Evolutionary conservation across 2,797 vertebrate species (phyloP).

Genomic region (Gila robusta): DNA sequence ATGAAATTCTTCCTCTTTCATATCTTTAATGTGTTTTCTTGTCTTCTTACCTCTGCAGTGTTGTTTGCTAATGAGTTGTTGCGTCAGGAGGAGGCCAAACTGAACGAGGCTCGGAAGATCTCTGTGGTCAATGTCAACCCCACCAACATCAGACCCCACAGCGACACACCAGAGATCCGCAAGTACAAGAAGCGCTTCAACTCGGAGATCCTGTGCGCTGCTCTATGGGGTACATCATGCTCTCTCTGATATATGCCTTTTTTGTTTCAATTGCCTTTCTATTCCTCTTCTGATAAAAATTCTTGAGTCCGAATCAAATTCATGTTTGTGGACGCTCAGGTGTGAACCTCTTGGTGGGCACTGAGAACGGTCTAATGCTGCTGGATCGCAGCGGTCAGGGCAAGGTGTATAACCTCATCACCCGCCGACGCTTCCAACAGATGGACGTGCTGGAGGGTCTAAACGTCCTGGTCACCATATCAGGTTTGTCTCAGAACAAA

Average conservation of each 20-base stretch:
- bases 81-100: conserved; percentile 93
- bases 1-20: neutral
- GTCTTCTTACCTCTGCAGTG: conserved; percentile 70
- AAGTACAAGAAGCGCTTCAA: conserved; percentile 99
- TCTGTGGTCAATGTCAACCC: conserved; percentile 98
- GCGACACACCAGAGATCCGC: conserved; percentile 96
- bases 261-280: neutral
- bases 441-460: conserved; percentile 98
- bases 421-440: conserved; percentile 93
- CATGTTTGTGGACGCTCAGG: conserved; percentile 73
- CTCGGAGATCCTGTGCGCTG: conserved; percentile 96
- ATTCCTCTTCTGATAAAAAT: neutral
- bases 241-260: neutral
- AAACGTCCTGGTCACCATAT: conserved; percentile 97
- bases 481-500: conserved; percentile 78
- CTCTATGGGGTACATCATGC: conserved; percentile 88
- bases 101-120: conserved; percentile 96
- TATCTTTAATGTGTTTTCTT: neutral
- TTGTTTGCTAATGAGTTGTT: conserved; percentile 94
- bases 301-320: neutral
- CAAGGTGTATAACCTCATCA: conserved; percentile 98
- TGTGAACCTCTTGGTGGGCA: conserved; percentile 96
- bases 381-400: conserved; percentile 97
- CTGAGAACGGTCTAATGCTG: conserved; percentile 96
- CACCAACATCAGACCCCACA: conserved; percentile 97